Evolutionary conservation across 2,113 vertebrate species (phyloP).

Genomic region (Anguilla rostrata): DNA sequence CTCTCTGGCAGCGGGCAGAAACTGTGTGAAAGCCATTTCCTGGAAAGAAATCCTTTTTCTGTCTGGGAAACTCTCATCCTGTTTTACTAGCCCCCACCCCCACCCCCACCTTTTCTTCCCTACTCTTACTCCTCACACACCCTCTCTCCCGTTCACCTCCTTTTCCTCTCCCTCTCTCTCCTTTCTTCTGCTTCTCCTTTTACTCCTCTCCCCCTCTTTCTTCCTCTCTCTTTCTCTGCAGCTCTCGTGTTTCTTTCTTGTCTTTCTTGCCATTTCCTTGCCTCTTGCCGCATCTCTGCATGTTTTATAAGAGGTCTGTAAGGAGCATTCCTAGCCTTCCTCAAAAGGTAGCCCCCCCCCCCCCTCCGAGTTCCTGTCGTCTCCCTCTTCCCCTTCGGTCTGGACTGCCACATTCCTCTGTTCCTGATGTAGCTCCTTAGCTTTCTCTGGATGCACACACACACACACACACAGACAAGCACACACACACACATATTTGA

Average conservation of each 20-base stretch:
- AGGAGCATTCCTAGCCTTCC: background rate
- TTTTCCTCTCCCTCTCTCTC: background rate
- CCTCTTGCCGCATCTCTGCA: background rate
- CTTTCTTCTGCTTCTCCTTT: background rate
- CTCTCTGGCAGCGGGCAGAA: constrained; percentile 38
- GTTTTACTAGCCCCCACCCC: constrained; percentile 43
- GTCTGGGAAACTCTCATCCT: constrained; percentile 50
- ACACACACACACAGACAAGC: background rate
- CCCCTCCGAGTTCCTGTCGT: background rate
- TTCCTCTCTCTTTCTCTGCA: background rate
- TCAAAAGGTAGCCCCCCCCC: background rate
- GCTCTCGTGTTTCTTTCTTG: background rate
- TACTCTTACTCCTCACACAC: background rate
- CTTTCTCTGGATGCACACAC: background rate
- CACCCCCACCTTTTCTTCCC: constrained; percentile 17
- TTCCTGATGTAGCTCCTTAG: background rate
- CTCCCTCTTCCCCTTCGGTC: background rate
- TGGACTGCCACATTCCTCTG: background rate
- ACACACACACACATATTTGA: background rate
- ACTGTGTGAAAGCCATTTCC: constrained; percentile 60
- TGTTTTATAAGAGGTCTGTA: background rate
- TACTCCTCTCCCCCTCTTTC: background rate
- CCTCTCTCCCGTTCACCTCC: background rate
- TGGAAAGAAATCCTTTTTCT: constrained; percentile 48
- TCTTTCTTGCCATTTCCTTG: background rate